phyloP scores from a whole-genome alignment of 2,797 vertebrate genomes.

The Danio choprae region DNA sequence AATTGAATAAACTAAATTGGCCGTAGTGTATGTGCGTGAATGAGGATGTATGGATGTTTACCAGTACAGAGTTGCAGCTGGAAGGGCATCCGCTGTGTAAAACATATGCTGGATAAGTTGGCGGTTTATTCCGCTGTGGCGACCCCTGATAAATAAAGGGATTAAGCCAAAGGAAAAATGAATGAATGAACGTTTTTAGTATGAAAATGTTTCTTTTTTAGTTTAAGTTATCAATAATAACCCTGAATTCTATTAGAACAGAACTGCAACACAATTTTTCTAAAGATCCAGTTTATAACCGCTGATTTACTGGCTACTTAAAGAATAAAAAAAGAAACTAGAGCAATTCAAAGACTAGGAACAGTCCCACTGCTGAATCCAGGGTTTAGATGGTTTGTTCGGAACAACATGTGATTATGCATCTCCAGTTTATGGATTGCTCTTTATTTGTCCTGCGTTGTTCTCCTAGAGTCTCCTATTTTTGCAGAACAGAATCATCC shows the following conservation, averaged over 20 bases:
- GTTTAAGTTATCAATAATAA: not conserved
- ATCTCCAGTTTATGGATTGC: not conserved
- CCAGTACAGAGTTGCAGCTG: no score
- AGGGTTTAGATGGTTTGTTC: not conserved
- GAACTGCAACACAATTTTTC: not conserved
- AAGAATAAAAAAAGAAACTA: no score
- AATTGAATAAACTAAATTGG: no score
- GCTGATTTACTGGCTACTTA: not conserved
- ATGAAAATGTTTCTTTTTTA: not conserved
- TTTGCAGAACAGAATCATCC: not conserved
- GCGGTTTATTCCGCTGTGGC: no score
- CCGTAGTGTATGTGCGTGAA: no score
- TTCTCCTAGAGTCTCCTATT: not conserved
- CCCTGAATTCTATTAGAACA: not conserved
- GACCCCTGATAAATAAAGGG: no score
- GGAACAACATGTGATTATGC: not conserved
- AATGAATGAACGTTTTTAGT: no score
- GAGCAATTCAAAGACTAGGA: not conserved
- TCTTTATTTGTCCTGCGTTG: not conserved
- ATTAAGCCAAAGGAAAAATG: no score
- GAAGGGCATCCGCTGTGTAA: no score
- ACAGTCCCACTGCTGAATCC: not conserved
- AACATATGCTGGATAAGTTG: no score
- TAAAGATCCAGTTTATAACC: not conserved
- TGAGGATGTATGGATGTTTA: no score